phyloP scores from a whole-genome alignment of 2,797 vertebrate genomes.

The Mycteria americana region DNA sequence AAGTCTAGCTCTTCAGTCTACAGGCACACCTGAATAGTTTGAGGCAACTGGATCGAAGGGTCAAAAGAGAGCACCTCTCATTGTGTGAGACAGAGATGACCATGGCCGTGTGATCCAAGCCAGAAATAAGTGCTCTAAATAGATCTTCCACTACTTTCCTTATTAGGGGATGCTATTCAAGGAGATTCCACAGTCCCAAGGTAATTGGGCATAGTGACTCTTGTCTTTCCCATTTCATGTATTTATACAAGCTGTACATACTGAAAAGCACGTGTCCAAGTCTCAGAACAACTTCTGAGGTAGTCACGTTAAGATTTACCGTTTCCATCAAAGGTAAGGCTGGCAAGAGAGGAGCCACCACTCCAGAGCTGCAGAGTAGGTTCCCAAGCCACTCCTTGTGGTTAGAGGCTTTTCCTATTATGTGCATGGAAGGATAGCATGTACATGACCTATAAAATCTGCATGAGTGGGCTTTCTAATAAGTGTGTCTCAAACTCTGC shows the following conservation, averaged over 20 bases:
- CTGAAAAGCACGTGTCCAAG: background rate
- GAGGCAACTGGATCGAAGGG: background rate
- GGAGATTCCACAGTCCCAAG: constrained; percentile 3
- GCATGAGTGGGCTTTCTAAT: background rate
- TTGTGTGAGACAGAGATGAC: background rate
- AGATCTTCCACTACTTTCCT: background rate
- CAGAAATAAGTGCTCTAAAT: constrained; percentile 12
- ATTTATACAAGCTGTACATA: background rate
- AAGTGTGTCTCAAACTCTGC: background rate
- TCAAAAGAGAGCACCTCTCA: background rate
- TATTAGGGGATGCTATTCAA: constrained; percentile 20
- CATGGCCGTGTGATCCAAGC: background rate
- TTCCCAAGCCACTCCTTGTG: background rate
- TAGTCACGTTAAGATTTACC: background rate
- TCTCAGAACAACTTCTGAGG: background rate
- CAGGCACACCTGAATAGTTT: background rate
- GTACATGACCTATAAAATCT: background rate
- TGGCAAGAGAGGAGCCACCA: background rate
- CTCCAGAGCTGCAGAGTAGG: background rate
- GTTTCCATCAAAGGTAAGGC: background rate
- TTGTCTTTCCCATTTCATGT: background rate
- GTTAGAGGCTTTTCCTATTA: background rate
- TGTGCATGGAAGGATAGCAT: background rate
- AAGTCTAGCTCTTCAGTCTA: background rate
- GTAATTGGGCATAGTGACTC: background rate